Evolutionary conservation across 2,888 invertebrate species (phyloP).

Genomic region (Atherix ibis): DNA sequence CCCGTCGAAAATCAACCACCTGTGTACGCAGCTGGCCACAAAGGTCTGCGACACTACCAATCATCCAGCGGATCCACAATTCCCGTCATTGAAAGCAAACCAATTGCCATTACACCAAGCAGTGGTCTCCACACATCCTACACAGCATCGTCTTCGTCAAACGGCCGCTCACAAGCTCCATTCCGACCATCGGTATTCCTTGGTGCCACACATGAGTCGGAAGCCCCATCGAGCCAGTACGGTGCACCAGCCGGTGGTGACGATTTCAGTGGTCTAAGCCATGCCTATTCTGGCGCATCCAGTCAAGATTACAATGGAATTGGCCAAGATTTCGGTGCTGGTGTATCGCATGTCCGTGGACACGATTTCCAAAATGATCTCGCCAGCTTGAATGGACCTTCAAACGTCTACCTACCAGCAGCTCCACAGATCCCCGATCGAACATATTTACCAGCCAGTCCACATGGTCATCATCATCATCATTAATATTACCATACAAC

Average conservation of each 20-base stretch:
- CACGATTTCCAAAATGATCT: no score
- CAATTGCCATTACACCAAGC: constrained; percentile 16
- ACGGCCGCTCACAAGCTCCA: constrained; percentile 17
- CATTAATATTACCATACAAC: no score
- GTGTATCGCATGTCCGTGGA: not conserved
- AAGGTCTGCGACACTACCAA: constrained; percentile 26
- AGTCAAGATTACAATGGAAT: no score
- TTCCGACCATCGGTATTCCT: constrained; percentile 29
- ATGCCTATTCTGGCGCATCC: no score
- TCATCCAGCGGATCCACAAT: constrained; percentile 3
- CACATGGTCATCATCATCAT: no score
- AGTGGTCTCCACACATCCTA: constrained; percentile 4
- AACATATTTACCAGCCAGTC: no score
- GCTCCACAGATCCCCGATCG: no score
- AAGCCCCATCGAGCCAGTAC: not conserved
- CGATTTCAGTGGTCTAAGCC: not conserved
- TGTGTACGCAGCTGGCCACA: constrained; percentile 26
- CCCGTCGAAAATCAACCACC: constrained; percentile 16
- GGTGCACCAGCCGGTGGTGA: not conserved
- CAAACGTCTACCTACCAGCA: no score
- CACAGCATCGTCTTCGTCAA: constrained; percentile 2
- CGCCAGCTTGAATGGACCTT: no score
- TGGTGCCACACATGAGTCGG: constrained; percentile 22
- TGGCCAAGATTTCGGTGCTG: not conserved
- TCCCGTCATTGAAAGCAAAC: constrained; percentile 19